phyloP scores from a whole-genome alignment of 2,797 vertebrate species.

The Agapornis canus region DNA sequence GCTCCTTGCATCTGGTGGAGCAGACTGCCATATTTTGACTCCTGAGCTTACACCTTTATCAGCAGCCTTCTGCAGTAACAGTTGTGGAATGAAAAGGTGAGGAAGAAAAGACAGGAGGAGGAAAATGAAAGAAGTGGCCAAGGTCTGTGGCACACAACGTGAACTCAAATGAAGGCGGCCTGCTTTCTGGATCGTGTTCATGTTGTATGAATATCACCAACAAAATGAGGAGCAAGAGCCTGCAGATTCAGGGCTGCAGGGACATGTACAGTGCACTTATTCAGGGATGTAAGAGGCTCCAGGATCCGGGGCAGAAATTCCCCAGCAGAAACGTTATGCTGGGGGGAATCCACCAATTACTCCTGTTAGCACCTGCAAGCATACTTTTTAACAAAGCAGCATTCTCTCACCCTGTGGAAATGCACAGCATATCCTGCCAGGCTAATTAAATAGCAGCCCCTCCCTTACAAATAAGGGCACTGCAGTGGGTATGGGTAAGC shows the following conservation, averaged over 20 bases:
- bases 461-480: neutral
- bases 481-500: neutral
- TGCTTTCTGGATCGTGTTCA: neutral
- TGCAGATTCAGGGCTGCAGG: neutral
- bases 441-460: constrained; percentile 18
- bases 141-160: neutral
- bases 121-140: neutral
- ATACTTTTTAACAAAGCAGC: constrained; percentile 28
- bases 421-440: neutral
- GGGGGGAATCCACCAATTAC: constrained; percentile 18
- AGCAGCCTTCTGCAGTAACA: neutral
- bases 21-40: neutral
- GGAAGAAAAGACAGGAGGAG: neutral
- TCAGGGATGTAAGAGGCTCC: neutral
- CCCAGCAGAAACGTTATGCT: neutral
- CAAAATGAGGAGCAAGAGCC: neutral
- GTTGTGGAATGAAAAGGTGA: neutral
- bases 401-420: constrained; percentile 11
- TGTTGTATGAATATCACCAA: neutral
- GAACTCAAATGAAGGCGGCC: neutral
- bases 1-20: neutral
- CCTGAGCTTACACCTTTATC: neutral
- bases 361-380: constrained; percentile 44
- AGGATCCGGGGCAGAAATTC: neutral
- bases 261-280: neutral